Percentiles rank a stretch among this genome's conserved stretches.
These are phyloP conservation scores for Zaprionus ornatus DNA, from an alignment of 1,140 invertebrate species.

Conservation along the genomic window DNA sequence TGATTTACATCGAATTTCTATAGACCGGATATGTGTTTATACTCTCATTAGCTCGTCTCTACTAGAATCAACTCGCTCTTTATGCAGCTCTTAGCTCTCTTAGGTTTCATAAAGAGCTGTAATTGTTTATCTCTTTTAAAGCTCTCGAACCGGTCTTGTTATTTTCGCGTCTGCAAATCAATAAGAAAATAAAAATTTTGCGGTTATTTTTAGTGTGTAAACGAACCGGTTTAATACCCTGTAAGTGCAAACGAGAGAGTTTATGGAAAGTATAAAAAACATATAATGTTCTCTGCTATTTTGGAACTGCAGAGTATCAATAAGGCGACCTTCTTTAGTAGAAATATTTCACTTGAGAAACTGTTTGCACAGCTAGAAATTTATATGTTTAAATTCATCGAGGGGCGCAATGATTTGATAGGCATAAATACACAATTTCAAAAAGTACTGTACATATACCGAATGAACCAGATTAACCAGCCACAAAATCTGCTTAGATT, in stretches of 20 bases:
- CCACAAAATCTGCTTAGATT: not conserved
- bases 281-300: not conserved
- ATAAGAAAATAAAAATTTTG: constrained; percentile 9
- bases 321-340: not conserved
- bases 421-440: not conserved
- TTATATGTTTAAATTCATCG: not conserved
- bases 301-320: not conserved
- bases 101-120: constrained; percentile 11
- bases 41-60: not conserved
- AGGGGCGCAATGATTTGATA: not conserved
- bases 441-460: not conserved
- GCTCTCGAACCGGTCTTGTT: constrained; percentile 27
- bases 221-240: constrained; percentile 63
- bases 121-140: not conserved
- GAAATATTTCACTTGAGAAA: not conserved
- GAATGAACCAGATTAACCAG: not conserved
- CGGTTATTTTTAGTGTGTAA: constrained; percentile 60
- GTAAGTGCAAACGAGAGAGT: not conserved
- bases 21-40: constrained; percentile 1
- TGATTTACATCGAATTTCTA: not conserved
- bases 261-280: not conserved
- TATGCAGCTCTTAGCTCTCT: not conserved
- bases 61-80: not conserved
- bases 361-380: not conserved
- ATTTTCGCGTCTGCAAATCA: constrained; percentile 24